Percentiles rank a stretch among this genome's conserved stretches.
phyloP scores from a whole-genome alignment of 2,797 vertebrate species.

The Meda fulgida region DNA sequence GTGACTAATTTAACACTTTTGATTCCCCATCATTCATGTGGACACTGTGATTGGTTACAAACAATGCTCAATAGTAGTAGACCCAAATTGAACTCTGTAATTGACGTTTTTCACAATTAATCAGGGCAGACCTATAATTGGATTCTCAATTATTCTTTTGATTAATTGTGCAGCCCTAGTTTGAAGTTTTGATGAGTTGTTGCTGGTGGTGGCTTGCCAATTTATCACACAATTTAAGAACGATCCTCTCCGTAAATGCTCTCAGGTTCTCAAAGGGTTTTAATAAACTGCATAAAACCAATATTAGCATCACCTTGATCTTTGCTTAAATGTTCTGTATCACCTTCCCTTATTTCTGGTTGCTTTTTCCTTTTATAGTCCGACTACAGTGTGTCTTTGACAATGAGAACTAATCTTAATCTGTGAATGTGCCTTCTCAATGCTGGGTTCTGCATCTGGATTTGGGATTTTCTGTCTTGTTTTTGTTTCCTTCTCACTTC shows the following conservation, averaged over 20 bases:
- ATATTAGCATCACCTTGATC: slow-evolving; percentile 78
- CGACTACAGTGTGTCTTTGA: slow-evolving; percentile 76
- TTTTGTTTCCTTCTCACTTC: slow-evolving; percentile 71
- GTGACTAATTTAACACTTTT: neutral
- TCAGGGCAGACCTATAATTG: neutral
- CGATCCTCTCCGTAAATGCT: neutral
- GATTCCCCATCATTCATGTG: neutral
- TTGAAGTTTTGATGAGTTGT: neutral
- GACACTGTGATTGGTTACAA: neutral
- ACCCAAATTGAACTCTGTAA: neutral
- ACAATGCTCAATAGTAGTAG: neutral
- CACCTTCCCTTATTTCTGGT: slow-evolving; percentile 70
- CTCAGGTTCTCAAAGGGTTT: slow-evolving; percentile 83
- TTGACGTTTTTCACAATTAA: neutral
- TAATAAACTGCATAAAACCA: slow-evolving; percentile 77
- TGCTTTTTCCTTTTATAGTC: slow-evolving; percentile 80
- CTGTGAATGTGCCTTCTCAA: slow-evolving; percentile 96
- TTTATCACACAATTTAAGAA: neutral
- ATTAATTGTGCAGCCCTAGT: neutral
- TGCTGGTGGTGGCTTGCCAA: neutral
- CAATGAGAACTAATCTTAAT: slow-evolving; percentile 84
- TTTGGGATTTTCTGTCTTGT: slow-evolving; percentile 66
- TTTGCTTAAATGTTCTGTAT: slow-evolving; percentile 83
- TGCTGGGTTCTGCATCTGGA: slow-evolving; percentile 84
- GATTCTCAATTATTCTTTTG: neutral